These are phyloP conservation scores for Nasonia vitripennis DNA, from an alignment of 1,140 invertebrate genomes.

Conservation along the genomic window DNA sequence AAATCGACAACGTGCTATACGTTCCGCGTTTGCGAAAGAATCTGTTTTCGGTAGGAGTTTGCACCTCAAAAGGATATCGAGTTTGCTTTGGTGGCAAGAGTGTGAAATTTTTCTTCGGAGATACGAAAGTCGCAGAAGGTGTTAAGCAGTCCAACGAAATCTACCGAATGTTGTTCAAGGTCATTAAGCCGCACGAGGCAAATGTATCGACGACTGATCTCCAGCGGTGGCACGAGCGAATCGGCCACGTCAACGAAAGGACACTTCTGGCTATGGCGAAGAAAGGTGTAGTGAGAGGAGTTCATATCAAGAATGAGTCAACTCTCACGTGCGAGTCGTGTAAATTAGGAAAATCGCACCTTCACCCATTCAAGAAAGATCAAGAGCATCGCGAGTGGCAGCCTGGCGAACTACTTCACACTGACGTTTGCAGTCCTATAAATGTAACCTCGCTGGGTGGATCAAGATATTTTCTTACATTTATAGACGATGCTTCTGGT, in stretches of 20 bases:
- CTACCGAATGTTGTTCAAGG: not conserved
- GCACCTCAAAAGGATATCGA: too few species aligned
- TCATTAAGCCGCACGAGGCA: not conserved
- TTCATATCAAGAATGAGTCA: too few species aligned
- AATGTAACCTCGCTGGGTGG: slow-evolving; percentile 57
- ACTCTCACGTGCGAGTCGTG: too few species aligned
- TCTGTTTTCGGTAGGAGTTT: not conserved
- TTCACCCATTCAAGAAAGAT: too few species aligned
- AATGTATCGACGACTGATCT: not conserved
- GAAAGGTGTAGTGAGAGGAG: not conserved
- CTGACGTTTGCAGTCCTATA: not conserved
- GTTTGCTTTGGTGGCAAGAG: too few species aligned
- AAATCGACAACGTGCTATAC: not conserved
- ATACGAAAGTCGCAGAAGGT: not conserved
- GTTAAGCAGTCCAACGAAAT: not conserved
- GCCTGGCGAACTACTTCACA: too few species aligned
- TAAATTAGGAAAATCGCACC: too few species aligned
- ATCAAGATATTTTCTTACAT: slow-evolving; percentile 56
- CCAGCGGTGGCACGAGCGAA: not conserved
- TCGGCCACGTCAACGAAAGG: not conserved
- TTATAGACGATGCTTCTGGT: slow-evolving; percentile 1
- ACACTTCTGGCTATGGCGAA: not conserved
- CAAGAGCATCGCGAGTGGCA: too few species aligned
- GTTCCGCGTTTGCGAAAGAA: not conserved
- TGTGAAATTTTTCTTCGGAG: too few species aligned